phyloP scores from a whole-genome alignment of 2,888 invertebrate species.

The Tineola bisselliella region DNA sequence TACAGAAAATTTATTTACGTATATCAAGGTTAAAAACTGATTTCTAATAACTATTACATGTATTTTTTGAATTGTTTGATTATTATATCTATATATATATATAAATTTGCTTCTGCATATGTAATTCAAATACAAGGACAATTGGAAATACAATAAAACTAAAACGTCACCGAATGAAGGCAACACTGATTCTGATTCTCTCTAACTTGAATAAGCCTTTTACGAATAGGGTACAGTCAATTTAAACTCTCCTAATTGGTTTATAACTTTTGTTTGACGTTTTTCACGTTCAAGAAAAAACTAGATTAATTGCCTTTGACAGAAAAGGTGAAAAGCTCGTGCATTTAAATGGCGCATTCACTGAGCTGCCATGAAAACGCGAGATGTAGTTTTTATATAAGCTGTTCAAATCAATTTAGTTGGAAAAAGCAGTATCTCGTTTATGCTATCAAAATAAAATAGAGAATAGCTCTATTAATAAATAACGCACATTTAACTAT shows the following conservation, averaged over 20 bases:
- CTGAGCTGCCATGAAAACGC: not conserved
- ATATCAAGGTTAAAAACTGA: too few relatives aligned
- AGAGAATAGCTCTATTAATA: too few relatives aligned
- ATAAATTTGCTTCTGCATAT: too few relatives aligned
- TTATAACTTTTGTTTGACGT: not conserved
- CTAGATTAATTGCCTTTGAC: slow-evolving; percentile 4
- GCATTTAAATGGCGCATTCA: not conserved
- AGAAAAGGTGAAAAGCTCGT: not conserved
- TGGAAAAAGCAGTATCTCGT: too few relatives aligned
- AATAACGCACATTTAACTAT: too few relatives aligned
- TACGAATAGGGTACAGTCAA: not conserved
- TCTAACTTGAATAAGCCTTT: not conserved
- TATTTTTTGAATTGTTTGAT: too few relatives aligned
- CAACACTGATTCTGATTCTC: not conserved
- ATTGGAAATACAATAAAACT: not conserved
- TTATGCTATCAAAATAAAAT: too few relatives aligned
- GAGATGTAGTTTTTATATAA: too few relatives aligned
- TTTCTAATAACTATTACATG: too few relatives aligned
- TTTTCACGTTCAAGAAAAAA: not conserved
- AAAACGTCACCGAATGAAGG: not conserved
- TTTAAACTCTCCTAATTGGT: not conserved
- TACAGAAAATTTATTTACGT: too few relatives aligned
- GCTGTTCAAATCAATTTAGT: too few relatives aligned
- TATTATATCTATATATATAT: too few relatives aligned
- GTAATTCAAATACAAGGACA: not conserved